Percentiles rank a stretch among this genome's conserved stretches.
Conservation (phyloP, 2,888 invertebrate genomes). For the Rhingia rostrata region DNA sequence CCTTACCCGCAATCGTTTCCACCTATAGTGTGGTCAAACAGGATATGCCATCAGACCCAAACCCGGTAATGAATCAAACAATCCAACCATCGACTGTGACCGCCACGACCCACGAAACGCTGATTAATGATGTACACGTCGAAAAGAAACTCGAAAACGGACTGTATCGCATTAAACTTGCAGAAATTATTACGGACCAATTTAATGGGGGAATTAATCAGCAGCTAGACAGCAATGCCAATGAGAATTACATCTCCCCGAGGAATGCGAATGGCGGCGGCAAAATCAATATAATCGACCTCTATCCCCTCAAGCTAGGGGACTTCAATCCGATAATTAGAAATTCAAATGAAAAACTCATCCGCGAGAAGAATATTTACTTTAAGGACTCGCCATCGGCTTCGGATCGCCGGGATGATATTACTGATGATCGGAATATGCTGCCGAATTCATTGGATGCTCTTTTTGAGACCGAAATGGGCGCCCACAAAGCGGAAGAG, state of each 20-base stretch:
- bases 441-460: slow-evolving; percentile 70
- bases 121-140: slow-evolving; percentile 76
- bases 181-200: slow-evolving; percentile 78
- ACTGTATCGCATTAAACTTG: slow-evolving; percentile 80
- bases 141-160: slow-evolving; percentile 78
- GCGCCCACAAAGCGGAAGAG: slow-evolving; percentile 77
- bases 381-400: slow-evolving; percentile 6
- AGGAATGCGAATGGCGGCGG: slow-evolving; percentile 58
- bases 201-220: slow-evolving; percentile 75
- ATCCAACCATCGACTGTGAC: slow-evolving; percentile 34
- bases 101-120: slow-evolving; percentile 68
- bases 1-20: slow-evolving; percentile 15
- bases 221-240: slow-evolving; percentile 49
- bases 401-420: background rate
- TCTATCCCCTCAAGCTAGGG: slow-evolving; percentile 81
- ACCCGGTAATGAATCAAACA: slow-evolving; percentile 58
- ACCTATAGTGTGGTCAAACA: slow-evolving; percentile 3
- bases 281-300: slow-evolving; percentile 81
- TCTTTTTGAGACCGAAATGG: slow-evolving; percentile 76
- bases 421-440: slow-evolving; percentile 64
- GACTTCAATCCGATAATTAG: slow-evolving; percentile 80
- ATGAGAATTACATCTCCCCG: slow-evolving; percentile 48
- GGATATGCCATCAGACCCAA: slow-evolving; percentile 28
- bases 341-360: slow-evolving; percentile 78
- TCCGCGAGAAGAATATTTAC: slow-evolving; percentile 77